These are phyloP conservation scores for Phengaris alcon DNA, from an alignment of 2,888 invertebrate genomes.

Conservation along the genomic window DNA sequence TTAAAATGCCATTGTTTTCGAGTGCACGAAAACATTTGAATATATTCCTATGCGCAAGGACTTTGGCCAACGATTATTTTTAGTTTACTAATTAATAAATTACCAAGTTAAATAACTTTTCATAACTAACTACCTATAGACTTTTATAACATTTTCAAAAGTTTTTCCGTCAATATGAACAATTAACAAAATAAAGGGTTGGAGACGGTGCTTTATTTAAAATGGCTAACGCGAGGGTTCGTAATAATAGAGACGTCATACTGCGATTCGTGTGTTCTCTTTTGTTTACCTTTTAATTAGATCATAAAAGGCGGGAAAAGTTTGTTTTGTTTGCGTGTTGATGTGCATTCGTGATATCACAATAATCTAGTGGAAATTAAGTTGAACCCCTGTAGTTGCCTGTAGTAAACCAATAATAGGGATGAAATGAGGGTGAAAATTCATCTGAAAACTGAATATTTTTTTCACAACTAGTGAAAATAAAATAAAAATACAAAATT, in stretches of 20 bases:
- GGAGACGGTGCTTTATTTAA: background rate
- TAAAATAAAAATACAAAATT: too few species aligned
- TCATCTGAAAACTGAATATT: too few species aligned
- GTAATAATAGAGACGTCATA: conserved; percentile 18
- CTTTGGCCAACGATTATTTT: background rate
- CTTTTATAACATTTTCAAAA: too few species aligned
- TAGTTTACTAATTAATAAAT: background rate
- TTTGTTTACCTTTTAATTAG: conserved; percentile 27
- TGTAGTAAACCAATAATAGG: background rate
- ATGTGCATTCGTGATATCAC: background rate
- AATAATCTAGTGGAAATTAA: background rate
- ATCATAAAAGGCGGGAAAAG: conserved; percentile 23
- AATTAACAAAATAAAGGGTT: background rate
- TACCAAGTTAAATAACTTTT: too few species aligned
- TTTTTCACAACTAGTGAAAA: too few species aligned
- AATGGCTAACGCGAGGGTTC: background rate
- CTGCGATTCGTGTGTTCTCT: background rate
- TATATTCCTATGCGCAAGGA: background rate
- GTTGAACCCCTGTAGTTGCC: background rate
- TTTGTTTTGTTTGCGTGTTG: conserved; percentile 1
- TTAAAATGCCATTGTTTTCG: conserved; percentile 1
- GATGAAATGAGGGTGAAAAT: too few species aligned
- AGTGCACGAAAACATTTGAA: background rate
- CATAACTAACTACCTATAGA: too few species aligned
- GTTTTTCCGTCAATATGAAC: background rate